phyloP scores from a whole-genome alignment of 2,113 vertebrate genomes.

The Chloropsis hardwickii region DNA sequence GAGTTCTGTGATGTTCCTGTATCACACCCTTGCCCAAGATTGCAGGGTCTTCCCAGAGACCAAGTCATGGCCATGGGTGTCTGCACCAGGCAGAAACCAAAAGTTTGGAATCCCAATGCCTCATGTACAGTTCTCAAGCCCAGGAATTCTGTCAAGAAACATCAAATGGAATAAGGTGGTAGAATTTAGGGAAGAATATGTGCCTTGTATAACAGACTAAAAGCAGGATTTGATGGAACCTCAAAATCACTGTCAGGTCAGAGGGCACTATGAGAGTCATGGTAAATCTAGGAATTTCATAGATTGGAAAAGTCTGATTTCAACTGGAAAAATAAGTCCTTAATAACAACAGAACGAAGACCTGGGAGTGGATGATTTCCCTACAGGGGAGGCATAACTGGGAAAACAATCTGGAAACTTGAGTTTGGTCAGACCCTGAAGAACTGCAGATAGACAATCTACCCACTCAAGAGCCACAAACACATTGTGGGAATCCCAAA shows the following conservation, averaged over 20 bases:
- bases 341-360: neutral
- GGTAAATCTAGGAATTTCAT: neutral
- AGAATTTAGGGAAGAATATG: neutral
- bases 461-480: neutral
- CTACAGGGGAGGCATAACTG: neutral
- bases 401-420: neutral
- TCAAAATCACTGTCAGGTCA: neutral
- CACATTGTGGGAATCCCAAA: neutral
- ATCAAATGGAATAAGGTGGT: neutral
- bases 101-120: neutral
- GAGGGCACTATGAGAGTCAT: neutral
- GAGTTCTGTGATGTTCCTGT: neutral
- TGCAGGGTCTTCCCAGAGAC: neutral
- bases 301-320: neutral
- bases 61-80: neutral
- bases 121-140: neutral
- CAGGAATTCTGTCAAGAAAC: neutral
- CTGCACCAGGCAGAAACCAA: neutral
- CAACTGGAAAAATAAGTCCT: neutral
- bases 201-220: neutral
- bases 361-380: neutral
- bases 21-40: neutral
- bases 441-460: neutral
- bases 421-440: neutral
- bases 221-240: neutral